Conservation (phyloP, 2,888 invertebrate species). For the Leucoptera coffeella region DNA sequence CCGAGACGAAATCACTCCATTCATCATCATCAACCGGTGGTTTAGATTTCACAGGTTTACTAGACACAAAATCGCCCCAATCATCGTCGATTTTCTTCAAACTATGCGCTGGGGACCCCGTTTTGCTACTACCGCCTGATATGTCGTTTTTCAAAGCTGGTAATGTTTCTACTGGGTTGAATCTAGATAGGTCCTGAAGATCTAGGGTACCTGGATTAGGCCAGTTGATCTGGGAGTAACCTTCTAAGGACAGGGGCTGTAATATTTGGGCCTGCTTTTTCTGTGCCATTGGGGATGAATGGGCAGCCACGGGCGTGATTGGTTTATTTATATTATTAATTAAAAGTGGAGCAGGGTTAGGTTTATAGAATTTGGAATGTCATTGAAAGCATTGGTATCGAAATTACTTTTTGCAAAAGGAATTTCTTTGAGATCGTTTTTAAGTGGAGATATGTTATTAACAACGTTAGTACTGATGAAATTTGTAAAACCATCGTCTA, state of each 20-base stretch:
- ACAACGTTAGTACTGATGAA: no score
- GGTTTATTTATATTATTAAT: no score
- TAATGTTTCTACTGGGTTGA: slow-evolving; percentile 42
- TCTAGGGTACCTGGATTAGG: slow-evolving; percentile 53
- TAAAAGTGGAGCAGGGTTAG: no score
- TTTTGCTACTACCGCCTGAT: slow-evolving; percentile 21
- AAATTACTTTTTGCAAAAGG: no score
- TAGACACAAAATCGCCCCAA: slow-evolving; percentile 58
- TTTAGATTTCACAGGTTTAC: slow-evolving; percentile 25
- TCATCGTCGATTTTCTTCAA: slow-evolving; percentile 31
- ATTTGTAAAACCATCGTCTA: no score
- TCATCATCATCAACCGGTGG: slow-evolving; percentile 32
- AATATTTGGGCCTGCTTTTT: slow-evolving; percentile 29
- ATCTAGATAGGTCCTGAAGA: slow-evolving; percentile 39
- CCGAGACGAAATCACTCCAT: slow-evolving; percentile 46
- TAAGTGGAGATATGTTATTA: no score
- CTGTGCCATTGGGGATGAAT: no score
- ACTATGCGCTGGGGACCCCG: slow-evolving; percentile 23
- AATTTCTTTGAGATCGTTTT: no score
- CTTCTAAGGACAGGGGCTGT: slow-evolving; percentile 40
- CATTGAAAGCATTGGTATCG: no score
- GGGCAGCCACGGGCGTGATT: no score
- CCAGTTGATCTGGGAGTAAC: slow-evolving; percentile 56
- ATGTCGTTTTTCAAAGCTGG: slow-evolving; percentile 33
- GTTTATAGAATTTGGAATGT: no score